phyloP scores from a whole-genome alignment of 2,113 vertebrate genomes.

The Nycticryphes semicollaris region DNA sequence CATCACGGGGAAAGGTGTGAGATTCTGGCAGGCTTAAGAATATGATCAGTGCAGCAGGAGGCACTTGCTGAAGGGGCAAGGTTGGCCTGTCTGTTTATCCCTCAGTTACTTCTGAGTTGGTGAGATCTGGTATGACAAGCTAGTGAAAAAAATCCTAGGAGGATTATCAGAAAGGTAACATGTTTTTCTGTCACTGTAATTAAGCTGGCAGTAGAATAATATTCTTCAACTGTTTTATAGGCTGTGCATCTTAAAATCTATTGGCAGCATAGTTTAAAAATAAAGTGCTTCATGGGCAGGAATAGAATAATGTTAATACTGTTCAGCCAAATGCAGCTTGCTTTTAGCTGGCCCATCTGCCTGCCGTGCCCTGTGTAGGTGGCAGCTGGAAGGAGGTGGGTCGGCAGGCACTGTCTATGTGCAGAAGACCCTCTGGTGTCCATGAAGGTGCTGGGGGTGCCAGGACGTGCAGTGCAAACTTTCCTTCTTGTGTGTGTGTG shows the following conservation, averaged over 20 bases:
- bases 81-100: background rate
- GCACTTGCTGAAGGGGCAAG: background rate
- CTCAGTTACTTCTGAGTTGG: background rate
- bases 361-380: background rate
- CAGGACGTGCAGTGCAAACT: background rate
- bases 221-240: background rate
- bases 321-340: background rate
- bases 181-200: constrained; percentile 8
- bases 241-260: background rate
- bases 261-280: background rate
- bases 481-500: background rate
- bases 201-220: background rate
- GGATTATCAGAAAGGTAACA: background rate
- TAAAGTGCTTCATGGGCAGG: background rate
- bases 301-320: accelerated
- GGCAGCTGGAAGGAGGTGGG: background rate
- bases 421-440: background rate
- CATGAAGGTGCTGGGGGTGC: background rate
- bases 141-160: background rate
- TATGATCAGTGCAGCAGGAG: background rate
- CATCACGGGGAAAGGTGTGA: background rate
- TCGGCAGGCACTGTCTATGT: background rate
- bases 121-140: background rate
- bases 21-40: background rate
- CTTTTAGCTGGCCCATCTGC: background rate